A percentile compares a stretch with the other conserved stretches of the same genome.
Evolutionary conservation across 2,113 vertebrate species (phyloP).

Genomic region (Sardina pilchardus): DNA sequence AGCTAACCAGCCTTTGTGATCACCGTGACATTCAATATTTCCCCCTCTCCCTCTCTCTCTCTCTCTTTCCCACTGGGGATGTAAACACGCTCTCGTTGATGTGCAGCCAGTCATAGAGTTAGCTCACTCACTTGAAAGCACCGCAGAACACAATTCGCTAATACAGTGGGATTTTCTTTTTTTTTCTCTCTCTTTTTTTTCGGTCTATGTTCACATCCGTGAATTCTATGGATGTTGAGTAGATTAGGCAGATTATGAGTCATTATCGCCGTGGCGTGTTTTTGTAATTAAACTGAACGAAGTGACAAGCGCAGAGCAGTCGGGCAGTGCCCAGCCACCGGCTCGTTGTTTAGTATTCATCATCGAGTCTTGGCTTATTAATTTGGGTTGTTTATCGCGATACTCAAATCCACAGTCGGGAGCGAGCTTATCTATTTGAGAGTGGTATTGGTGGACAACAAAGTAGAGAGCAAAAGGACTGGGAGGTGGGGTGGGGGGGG

Average conservation of each 20-base stretch:
- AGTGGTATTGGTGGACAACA: neutral
- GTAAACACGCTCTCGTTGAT: too few species aligned
- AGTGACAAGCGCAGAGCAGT: neutral
- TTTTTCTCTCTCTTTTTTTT: neutral
- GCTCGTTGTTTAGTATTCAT: conserved; percentile 34
- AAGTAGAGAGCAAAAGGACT: neutral
- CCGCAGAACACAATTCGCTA: too few species aligned
- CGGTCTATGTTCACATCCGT: neutral
- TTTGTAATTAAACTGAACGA: conserved; percentile 25
- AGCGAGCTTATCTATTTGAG: neutral
- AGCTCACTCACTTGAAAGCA: too few species aligned
- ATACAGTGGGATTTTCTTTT: neutral
- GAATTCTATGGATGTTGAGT: conserved; percentile 7
- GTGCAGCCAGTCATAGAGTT: too few species aligned
- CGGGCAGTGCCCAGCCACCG: too few species aligned
- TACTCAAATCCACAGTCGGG: neutral
- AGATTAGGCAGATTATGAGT: conserved; percentile 33
- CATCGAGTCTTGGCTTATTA: conserved; percentile 20
- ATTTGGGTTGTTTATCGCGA: conserved; percentile 13
- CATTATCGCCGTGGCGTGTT: conserved; percentile 24
- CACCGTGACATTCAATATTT: too few species aligned
- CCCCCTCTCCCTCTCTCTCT: too few species aligned
- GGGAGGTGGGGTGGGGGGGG: neutral
- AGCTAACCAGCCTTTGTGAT: too few species aligned
- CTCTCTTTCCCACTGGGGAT: too few species aligned